phyloP scores from a whole-genome alignment of 2,113 vertebrate genomes.

The Zosterops lateralis region DNA sequence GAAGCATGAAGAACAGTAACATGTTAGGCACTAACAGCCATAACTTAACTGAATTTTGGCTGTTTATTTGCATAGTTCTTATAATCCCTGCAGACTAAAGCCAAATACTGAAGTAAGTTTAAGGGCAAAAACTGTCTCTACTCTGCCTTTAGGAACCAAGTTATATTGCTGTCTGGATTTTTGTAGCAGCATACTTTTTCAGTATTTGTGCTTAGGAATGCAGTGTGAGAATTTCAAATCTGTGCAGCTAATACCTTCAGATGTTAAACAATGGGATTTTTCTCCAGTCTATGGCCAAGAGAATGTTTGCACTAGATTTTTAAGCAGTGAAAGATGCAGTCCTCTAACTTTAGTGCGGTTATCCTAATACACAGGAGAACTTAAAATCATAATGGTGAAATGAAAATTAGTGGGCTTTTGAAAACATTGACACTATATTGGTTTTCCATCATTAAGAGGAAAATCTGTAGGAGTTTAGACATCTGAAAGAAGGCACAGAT shows the following conservation, averaged over 20 bases:
- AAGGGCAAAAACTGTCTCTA: neutral
- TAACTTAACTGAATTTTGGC: slow-evolving; percentile 33
- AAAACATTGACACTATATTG: neutral
- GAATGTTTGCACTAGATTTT: slow-evolving; percentile 3
- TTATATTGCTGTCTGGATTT: neutral
- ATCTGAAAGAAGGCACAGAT: neutral
- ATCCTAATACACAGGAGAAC: neutral
- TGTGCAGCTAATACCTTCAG: neutral
- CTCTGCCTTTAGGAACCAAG: neutral
- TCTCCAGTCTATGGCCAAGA: neutral
- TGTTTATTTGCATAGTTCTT: slow-evolving; percentile 26
- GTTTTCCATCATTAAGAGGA: neutral
- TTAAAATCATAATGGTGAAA: neutral
- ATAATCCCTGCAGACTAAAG: slow-evolving; percentile 10
- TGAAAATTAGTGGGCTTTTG: neutral
- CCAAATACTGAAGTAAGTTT: slow-evolving; percentile 33
- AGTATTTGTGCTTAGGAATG: neutral
- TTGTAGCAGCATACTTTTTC: neutral
- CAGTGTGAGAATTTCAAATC: neutral
- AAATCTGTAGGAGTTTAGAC: neutral
- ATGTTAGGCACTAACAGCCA: neutral
- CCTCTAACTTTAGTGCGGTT: neutral
- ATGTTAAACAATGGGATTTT: slow-evolving; percentile 15
- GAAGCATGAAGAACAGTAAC: slow-evolving; percentile 1
- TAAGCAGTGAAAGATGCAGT: neutral